These are phyloP conservation scores for Chunga burmeisteri DNA, from an alignment of 2,113 vertebrate genomes.

Conservation along the genomic window DNA sequence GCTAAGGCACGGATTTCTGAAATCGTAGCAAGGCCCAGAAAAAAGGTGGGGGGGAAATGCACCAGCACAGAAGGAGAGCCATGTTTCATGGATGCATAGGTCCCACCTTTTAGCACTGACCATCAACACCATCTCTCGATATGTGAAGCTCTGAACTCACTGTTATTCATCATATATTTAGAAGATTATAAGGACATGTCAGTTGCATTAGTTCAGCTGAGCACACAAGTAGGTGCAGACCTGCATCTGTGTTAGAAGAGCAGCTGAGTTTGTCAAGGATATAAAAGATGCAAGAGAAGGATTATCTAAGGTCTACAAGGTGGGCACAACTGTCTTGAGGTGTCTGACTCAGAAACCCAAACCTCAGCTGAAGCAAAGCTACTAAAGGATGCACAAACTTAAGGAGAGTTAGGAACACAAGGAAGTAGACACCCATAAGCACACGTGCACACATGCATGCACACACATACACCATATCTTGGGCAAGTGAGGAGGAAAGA, in stretches of 20 bases:
- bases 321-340: background rate
- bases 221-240: background rate
- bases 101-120: background rate
- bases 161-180: background rate
- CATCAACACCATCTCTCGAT: background rate
- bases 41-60: too few species aligned
- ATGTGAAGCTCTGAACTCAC: background rate
- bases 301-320: background rate
- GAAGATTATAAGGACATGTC: background rate
- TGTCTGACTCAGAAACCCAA: background rate
- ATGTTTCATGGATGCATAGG: background rate
- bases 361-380: background rate
- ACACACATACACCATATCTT: background rate
- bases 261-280: background rate
- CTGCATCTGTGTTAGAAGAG: background rate
- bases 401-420: background rate
- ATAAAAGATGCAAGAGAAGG: background rate
- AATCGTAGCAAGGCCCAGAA: too few species aligned
- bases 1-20: too few species aligned
- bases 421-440: background rate
- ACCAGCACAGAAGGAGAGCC: background rate
- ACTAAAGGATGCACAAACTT: background rate
- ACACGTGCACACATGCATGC: fast-evolving
- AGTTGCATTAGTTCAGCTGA: background rate
- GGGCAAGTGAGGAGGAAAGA: background rate